Percentiles rank a stretch among this genome's conserved stretches.
These are phyloP conservation scores for Phymastichus coffea DNA, from an alignment of 1,140 invertebrate species.

Conservation along the genomic window DNA sequence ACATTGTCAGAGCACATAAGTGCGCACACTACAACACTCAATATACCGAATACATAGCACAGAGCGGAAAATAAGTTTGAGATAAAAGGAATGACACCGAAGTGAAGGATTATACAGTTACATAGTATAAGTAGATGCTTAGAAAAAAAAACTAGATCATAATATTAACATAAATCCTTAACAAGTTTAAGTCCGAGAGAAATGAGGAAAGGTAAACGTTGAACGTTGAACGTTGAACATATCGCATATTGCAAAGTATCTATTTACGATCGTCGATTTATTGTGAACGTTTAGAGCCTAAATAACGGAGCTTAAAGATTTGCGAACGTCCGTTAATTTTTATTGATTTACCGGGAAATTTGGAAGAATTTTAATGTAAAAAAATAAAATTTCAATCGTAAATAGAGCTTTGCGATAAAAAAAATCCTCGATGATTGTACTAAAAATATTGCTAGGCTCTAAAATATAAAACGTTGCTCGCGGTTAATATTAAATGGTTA, in stretches of 20 bases:
- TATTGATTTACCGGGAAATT: background rate
- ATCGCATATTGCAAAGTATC: slow-evolving; percentile 35
- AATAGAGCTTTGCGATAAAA: slow-evolving; percentile 9
- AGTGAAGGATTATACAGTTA: slow-evolving; percentile 30
- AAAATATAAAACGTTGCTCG: slow-evolving; percentile 20
- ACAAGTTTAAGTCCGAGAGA: slow-evolving; percentile 22
- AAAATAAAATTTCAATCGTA: slow-evolving; percentile 7
- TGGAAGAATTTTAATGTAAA: background rate
- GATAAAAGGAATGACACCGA: slow-evolving; percentile 14
- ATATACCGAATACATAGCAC: slow-evolving; percentile 1
- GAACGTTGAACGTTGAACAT: slow-evolving; percentile 46
- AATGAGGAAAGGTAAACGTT: slow-evolving; percentile 30
- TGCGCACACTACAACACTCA: slow-evolving; percentile 22
- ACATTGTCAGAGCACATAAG: slow-evolving; percentile 10
- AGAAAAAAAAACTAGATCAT: slow-evolving; percentile 29
- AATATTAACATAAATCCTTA: slow-evolving; percentile 22
- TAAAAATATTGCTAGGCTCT: slow-evolving; percentile 23
- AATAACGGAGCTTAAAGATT: background rate
- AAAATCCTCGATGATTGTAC: slow-evolving; percentile 13
- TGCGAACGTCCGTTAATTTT: background rate
- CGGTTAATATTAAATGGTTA: slow-evolving; percentile 16
- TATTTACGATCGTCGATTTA: slow-evolving; percentile 12
- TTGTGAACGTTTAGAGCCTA: background rate
- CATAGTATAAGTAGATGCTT: slow-evolving; percentile 41
- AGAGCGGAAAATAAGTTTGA: slow-evolving; percentile 23